These are phyloP conservation scores for Eremophila alpestris DNA, from an alignment of 2,797 vertebrate genomes.

Conservation along the genomic window DNA sequence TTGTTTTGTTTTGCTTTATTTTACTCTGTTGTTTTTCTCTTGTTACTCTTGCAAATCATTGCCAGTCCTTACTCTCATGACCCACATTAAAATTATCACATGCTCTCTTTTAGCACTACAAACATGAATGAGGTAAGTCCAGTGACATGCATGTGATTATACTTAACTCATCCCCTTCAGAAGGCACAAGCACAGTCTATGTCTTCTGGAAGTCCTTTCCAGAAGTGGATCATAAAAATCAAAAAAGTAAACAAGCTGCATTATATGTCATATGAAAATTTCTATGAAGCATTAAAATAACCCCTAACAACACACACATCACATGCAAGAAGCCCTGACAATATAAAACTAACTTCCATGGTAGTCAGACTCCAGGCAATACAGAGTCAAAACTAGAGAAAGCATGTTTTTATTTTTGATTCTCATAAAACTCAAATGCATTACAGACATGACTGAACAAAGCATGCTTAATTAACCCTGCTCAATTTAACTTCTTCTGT, in stretches of 20 bases:
- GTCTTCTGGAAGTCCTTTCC: not conserved
- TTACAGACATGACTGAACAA: not conserved
- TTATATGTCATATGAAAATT: not conserved
- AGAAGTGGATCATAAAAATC: not conserved
- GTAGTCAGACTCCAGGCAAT: not conserved
- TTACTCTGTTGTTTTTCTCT: slow-evolving; percentile 21
- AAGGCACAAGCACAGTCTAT: not conserved
- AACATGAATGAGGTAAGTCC: slow-evolving; percentile 3
- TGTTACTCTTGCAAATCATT: slow-evolving; percentile 25
- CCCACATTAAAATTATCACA: slow-evolving; percentile 33
- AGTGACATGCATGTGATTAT: slow-evolving; percentile 1
- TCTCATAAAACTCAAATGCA: not conserved
- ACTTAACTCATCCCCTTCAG: not conserved
- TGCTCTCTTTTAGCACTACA: slow-evolving; percentile 20
- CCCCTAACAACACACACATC: not conserved
- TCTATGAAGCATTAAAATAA: slow-evolving; percentile 17
- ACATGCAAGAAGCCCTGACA: not conserved
- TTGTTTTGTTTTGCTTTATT: slow-evolving; percentile 14
- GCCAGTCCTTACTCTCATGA: slow-evolving; percentile 2
- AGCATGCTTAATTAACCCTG: not conserved
- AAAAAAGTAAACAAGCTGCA: not conserved
- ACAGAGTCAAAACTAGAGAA: not conserved
- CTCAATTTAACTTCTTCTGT: not conserved
- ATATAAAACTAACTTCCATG: not conserved
- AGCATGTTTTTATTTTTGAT: slow-evolving; percentile 3